Base-by-base conservation (phyloP, 2,888 invertebrate species). In the Aplocera efformata region DNA sequence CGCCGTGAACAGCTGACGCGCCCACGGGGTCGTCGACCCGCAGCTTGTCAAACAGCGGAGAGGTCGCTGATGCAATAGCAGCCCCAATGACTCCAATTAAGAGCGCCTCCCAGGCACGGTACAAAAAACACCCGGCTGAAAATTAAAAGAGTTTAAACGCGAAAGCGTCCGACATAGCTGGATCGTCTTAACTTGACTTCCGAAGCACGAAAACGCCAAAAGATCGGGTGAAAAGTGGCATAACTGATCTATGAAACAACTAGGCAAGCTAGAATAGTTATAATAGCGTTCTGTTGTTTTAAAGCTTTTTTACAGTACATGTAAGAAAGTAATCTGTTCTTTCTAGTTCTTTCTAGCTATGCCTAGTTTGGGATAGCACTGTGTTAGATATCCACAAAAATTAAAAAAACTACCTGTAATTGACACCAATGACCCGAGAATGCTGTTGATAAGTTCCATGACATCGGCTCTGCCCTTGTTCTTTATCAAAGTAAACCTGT, bases 11-110 rank as follows among this genome's bases (percentile, higher is more conserved):
- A 0, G 97, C 91, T 7, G 95, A 93, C 0, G 98, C 98, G 0
- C 97, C 96, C 0, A 98, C 98, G 0, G 98, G 98, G 74, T 96
- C 96, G 64, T 98, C 98, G 1, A 98, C 91, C 6, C 92, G 91
- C 48, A 95, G 63, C 67, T 83, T 90, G 73, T 97, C 96, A 52
- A 97, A 91, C 7, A 96, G 64, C 0, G 95, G 95, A 77, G 94
- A 93, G 0, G 91, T 82, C 1, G 90, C 58, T 20, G 94, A 93
- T 1, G 94, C 92, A 17, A 97, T 80, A 1, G 92, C 75, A 0
- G 93, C 94, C 0, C 98, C 98, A 6, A 97, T 79, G 27, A 91
- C 81, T 0, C 98, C 98, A 32, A 98, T 93, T 0, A 97, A 47
- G 3, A 97, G 72, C 0, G 97, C 91, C 67, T 97, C 97, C 96